phyloP scores from a whole-genome alignment of 2,113 vertebrate genomes.

The Thunnus maccoyii region DNA sequence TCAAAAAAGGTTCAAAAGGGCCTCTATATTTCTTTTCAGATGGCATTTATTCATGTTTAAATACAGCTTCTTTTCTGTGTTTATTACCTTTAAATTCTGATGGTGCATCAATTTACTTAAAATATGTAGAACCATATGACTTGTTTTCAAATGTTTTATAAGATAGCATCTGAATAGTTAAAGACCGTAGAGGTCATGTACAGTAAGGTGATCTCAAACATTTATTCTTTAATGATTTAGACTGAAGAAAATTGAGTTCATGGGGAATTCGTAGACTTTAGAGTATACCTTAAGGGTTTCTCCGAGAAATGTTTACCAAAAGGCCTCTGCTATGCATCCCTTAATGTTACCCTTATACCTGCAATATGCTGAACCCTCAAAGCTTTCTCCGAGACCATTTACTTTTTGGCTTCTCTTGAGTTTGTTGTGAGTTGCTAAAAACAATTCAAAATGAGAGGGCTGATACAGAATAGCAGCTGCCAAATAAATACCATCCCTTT shows the following conservation, averaged over 20 bases:
- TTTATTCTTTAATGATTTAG: too few species aligned
- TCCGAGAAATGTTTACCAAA: too few species aligned
- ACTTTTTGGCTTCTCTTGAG: neutral
- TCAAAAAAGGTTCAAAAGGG: constrained; percentile 40
- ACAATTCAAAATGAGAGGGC: neutral
- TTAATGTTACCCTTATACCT: neutral
- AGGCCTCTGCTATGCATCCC: too few species aligned
- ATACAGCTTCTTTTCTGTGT: neutral
- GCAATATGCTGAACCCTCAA: too few species aligned
- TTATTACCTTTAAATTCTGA: neutral
- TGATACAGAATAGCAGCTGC: neutral
- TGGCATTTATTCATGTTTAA: constrained; percentile 25
- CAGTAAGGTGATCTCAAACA: too few species aligned
- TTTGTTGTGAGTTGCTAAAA: neutral
- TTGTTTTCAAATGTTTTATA: too few species aligned
- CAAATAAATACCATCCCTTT: neutral
- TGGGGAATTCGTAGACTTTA: too few species aligned
- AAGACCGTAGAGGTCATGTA: too few species aligned
- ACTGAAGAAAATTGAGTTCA: too few species aligned
- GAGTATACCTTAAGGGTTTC: too few species aligned
- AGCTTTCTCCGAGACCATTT: neutral
- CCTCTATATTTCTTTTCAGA: constrained; percentile 7
- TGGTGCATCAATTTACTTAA: neutral
- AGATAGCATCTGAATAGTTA: too few species aligned
- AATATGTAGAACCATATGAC: too few species aligned